Conservation (phyloP, 2,888 invertebrate genomes). For the Salpingus planirostris region DNA sequence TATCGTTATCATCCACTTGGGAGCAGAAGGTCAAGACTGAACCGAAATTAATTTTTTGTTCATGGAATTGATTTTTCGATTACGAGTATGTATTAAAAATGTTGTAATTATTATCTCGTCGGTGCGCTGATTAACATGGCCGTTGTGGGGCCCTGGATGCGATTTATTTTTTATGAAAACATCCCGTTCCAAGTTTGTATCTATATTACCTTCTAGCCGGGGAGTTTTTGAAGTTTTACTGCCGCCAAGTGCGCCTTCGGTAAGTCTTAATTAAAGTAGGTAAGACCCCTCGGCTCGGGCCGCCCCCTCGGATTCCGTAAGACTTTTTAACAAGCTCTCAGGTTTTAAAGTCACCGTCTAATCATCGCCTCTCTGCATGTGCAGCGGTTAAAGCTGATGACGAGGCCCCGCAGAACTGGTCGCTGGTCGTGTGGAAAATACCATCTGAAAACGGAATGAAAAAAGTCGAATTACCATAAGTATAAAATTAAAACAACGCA, state of each 20-base stretch:
- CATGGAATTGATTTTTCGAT: no score
- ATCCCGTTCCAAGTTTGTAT: neutral
- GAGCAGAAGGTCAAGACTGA: no score
- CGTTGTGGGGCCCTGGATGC: no score
- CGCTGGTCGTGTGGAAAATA: no score
- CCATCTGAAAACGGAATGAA: conserved; percentile 6
- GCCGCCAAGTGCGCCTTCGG: conserved; percentile 19
- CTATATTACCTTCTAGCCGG: conserved; percentile 3
- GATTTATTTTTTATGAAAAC: conserved; percentile 1
- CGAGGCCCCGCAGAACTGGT: no score
- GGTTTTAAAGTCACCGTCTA: conserved; percentile 6
- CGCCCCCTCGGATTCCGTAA: conserved; percentile 3
- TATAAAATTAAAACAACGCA: conserved; percentile 6
- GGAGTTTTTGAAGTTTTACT: conserved; percentile 22
- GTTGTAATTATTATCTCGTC: no score
- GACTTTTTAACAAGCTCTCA: conserved; percentile 4
- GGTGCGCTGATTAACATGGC: no score
- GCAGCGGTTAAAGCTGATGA: no score
- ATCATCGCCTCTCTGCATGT: conserved; percentile 4
- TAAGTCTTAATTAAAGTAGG: conserved; percentile 27
- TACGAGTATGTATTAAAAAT: no score
- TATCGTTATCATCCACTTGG: no score
- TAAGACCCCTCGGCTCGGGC: conserved; percentile 10
- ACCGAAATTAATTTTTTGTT: no score
- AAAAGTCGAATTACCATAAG: conserved; percentile 5